Evolutionary conservation across 35 echinoderm and acorn worm genomes (phyloP), one percentile per base, ranked within the genome.

Genomic region (Diadema setosum): DNA sequence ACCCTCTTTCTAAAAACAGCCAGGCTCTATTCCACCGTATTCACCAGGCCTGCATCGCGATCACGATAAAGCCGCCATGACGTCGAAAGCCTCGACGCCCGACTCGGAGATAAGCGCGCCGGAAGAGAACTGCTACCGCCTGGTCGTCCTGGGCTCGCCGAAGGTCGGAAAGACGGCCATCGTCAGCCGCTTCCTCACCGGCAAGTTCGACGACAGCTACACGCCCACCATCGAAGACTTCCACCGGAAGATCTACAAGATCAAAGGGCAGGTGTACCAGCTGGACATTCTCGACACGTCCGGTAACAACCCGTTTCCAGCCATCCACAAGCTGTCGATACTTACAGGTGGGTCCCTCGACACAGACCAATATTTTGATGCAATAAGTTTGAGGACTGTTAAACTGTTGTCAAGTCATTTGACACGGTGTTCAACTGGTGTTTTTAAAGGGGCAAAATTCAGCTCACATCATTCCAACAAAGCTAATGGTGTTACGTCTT

Each of bases 191-290:
- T 97, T 97, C 76, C 59, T 97, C 44, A 89, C 86, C 30, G 94
- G 94, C 82, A 88, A 91, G 45, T 97, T 93, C 59, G 95, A 94
- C 37, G 95, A 97, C 29, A 88, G 93, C 58, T 97, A 97, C 65
- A 97, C 95, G 11, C 95, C 95, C 4, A 97, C 95, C 17, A 97
- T 97, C 82, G 95, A 97, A 57, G 91, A 97, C 63, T 97, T 97
- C 58, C 95, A 97, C 55, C 20, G 95, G 34, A 97, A 97, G 65
- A 88, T 97, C 35, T 97, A 97, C 88, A 97, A 97, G 87, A 97
- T 97, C 5, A 84, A 89, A 58, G 95, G 95, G 6, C 91, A 97
- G 46, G 88, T 97, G 15, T 97, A 97, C 50, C 91, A 90, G 39
- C 91, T 97, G 2, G 95, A 97, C 80, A 97, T 97, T 33, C 43